Base-by-base conservation (phyloP, 2,888 invertebrate genomes). In the Cryptus viduatorius region DNA sequence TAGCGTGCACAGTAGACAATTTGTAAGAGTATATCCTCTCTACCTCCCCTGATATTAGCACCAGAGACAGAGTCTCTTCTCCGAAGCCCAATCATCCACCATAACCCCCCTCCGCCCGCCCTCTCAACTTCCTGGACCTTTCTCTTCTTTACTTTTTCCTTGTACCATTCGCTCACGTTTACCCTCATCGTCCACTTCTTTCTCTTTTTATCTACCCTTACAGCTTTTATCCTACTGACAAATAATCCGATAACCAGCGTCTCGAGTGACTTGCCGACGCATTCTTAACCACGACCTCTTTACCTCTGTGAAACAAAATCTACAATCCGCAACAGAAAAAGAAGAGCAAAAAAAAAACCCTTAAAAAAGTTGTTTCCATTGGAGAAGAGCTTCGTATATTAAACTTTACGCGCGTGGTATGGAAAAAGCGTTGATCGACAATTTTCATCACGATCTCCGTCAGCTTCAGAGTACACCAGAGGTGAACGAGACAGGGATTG, bases 11-110 rank as follows among this genome's bases (percentile, higher is more conserved):
- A 86, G 87, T 87, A 90, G 90, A 92, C 92, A 93, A 93, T 93
- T 93, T 93, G 93, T 92, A 93, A 93, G 91, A 91, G 92, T 92
- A 91, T 92, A 92, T 91, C 91, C 79, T 59, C 67, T 88, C 87
- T 61, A 88, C 88, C 90, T 87, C 87, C 87, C 87, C 89, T 87
- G 89, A 91, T 91, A 91, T 91, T 91, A 90, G 89, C 88, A 87
- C 88, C 88, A 72, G 56, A 12, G 56, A 67, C 19, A 53, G 53
- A 75, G 72, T 42, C 76, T 72, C 61, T 65, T 14, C 67, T 59
- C 69, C 31, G 72, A 72, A 82, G 68, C 82, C 73, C 83, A 82
- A 85, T 84, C 82, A 79, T 76, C 64, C 72, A 37, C 37, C 37
- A 37, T 37, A 37, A 37, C 4, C 37, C 37, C 37, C 37, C 7